A percentile compares a stretch with the other conserved stretches of the same genome.
phyloP scores from a whole-genome alignment of 2,797 vertebrate genomes.

The Fistularia commersonii region DNA sequence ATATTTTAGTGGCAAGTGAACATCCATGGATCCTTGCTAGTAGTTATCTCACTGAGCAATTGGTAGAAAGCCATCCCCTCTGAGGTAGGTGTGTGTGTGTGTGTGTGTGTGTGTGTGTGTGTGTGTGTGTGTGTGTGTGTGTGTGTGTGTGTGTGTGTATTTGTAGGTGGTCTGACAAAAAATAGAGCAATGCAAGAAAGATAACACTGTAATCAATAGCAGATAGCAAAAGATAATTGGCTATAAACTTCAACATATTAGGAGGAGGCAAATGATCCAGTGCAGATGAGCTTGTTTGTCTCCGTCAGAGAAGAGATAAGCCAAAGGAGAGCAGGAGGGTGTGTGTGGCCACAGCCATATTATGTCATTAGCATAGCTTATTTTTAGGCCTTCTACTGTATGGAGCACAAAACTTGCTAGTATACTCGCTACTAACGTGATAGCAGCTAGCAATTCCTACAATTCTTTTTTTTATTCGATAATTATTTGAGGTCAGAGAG shows the following conservation, averaged over 20 bases:
- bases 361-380: conserved; percentile 71
- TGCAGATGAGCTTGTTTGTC: conserved; percentile 72
- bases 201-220: conserved; percentile 81
- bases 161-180: conserved; percentile 41
- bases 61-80: conserved; percentile 36
- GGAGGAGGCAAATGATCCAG: conserved; percentile 77
- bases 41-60: conserved; percentile 46
- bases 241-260: conserved; percentile 76
- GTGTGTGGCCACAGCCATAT: conserved; percentile 64
- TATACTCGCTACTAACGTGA: too few species aligned
- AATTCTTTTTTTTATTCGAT: conserved; percentile 66
- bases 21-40: conserved; percentile 64
- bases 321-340: conserved; percentile 17
- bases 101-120: too few species aligned
- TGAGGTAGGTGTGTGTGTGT: conserved; percentile 47
- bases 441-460: conserved; percentile 61
- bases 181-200: conserved; percentile 76
- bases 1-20: conserved; percentile 65
- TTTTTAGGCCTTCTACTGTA: conserved; percentile 66
- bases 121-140: too few species aligned
- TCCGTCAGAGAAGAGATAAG: conserved; percentile 25
- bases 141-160: too few species aligned
- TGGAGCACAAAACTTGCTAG: conserved; percentile 76
- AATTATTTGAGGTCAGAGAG: conserved; percentile 69
- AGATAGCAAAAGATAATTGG: conserved; percentile 77